Percentiles rank a stretch among this genome's conserved stretches.
Evolutionary conservation across 1,140 invertebrate species (phyloP).

Genomic region (Medauroidea extradentata): DNA sequence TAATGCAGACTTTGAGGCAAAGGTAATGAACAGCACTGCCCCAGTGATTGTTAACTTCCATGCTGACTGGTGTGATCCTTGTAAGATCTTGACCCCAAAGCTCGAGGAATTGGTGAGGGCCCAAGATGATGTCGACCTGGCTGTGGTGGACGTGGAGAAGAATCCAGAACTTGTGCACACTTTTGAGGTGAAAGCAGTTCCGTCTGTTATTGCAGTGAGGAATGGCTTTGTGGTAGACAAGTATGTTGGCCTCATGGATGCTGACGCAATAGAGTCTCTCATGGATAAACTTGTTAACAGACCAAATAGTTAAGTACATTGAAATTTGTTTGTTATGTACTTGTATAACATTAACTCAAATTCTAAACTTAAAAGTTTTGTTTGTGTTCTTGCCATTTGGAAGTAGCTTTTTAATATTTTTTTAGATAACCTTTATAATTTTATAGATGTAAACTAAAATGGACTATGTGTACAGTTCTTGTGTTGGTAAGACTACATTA

Average conservation of each 20-base stretch:
- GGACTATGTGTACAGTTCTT: too few relatives aligned
- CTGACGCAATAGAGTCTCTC: slow-evolving; percentile 76
- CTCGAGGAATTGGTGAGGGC: slow-evolving; percentile 76
- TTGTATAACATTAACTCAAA: too few relatives aligned
- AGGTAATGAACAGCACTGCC: slow-evolving; percentile 75
- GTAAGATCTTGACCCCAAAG: slow-evolving; percentile 89
- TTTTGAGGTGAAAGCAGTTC: slow-evolving; percentile 85
- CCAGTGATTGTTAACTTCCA: slow-evolving; percentile 85
- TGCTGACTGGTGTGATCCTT: slow-evolving; percentile 93
- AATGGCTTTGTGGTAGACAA: slow-evolving; percentile 87
- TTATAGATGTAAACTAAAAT: too few relatives aligned
- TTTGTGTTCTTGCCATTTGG: too few relatives aligned
- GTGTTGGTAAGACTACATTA: too few relatives aligned
- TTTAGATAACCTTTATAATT: too few relatives aligned
- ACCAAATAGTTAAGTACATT: background rate
- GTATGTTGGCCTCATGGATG: slow-evolving; percentile 86
- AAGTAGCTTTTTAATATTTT: too few relatives aligned
- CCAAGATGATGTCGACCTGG: slow-evolving; percentile 75
- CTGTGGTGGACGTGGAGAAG: slow-evolving; percentile 88
- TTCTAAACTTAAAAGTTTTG: too few relatives aligned
- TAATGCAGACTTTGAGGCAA: slow-evolving; percentile 53
- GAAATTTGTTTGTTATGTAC: background rate
- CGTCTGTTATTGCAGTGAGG: slow-evolving; percentile 82
- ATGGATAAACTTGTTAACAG: slow-evolving; percentile 55
- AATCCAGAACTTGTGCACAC: slow-evolving; percentile 77